Evolutionary conservation across 2,113 vertebrate species (phyloP), one percentile per base, ranked within the genome.

Genomic region (Podarcis raffonei): DNA sequence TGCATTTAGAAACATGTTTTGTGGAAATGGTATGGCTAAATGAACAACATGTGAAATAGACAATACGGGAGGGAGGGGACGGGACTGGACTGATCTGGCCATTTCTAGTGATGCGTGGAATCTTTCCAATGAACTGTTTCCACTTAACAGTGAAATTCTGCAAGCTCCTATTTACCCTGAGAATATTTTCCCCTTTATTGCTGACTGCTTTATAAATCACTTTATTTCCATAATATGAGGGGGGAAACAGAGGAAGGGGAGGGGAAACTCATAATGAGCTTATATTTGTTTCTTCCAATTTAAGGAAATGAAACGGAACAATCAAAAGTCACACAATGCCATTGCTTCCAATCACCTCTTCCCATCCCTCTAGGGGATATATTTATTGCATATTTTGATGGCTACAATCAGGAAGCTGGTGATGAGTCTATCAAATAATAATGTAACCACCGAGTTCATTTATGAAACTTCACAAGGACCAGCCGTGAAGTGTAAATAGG

Each of bases 341-440:
- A 9, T 35, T 35, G 11, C 20, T 72, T 74, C 74, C 83, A 85
- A 66, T 80, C 78, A 48, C 42, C 22, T n/a, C 35, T 89, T 90
- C 86, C 39, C 32, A 86, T 90, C 27, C 22, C 37, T 79, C 84
- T 88, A 87, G 81, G 71, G 87, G 62, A 13, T 89, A 91, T 92
- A 92, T 90, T 91, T 92, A 93, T 91, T 92, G 91, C 68, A 85
- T 92, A 93, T 92, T 94, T 95, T 87, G 91, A 37, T 85, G 85
- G 35, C 48, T 82, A n/a, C 80, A 84, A 68, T 81, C 2, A 0
- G 86, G 30, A 87, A 79, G 23, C 75, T n/a, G 81, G 83, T 91
- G 90, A 93, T 89, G 90, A 93, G 91, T 92, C 87, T 94, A 89
- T 94, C 93, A 95, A 94, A 94, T 82, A 86, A 92, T 92, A 95